Percentiles rank a stretch among this genome's conserved stretches.
These are phyloP conservation scores for Papilio machaon DNA, from an alignment of 1,140 invertebrate genomes.

Conservation along the genomic window DNA sequence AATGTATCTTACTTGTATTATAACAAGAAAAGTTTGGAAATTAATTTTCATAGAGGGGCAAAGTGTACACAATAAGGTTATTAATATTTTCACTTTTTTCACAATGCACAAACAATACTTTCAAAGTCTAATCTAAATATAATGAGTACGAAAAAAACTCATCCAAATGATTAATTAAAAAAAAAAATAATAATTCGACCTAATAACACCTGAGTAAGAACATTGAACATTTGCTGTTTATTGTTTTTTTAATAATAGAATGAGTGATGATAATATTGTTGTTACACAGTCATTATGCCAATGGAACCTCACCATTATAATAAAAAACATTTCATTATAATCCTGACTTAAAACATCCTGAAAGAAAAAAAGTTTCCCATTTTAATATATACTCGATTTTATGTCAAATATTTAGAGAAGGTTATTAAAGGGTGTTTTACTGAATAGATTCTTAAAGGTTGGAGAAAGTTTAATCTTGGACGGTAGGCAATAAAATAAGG, in stretches of 20 bases:
- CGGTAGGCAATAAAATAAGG: constrained; percentile 80
- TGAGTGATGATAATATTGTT: too few species aligned
- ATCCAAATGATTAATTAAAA: too few species aligned
- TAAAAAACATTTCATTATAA: background rate
- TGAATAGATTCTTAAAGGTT: constrained; percentile 61
- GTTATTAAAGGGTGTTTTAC: constrained; percentile 45
- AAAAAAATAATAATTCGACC: too few species aligned
- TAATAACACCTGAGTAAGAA: too few species aligned
- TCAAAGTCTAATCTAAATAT: too few species aligned
- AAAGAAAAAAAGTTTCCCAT: background rate
- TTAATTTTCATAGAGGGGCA: constrained; percentile 40
- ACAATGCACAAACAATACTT: too few species aligned
- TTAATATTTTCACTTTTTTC: background rate
- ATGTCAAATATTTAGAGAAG: constrained; percentile 25
- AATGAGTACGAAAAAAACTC: too few species aligned
- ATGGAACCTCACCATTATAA: background rate
- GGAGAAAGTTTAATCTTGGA: constrained; percentile 77
- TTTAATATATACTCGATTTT: constrained; percentile 3
- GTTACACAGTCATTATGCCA: background rate
- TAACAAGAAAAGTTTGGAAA: constrained; percentile 37
- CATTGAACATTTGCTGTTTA: too few species aligned
- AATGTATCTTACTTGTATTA: constrained; percentile 33
- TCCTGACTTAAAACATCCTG: background rate
- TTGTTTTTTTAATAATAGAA: too few species aligned
- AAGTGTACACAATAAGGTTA: background rate